These are phyloP conservation scores for Phaetusa simplex DNA, from an alignment of 2,113 vertebrate genomes.

Conservation along the genomic window DNA sequence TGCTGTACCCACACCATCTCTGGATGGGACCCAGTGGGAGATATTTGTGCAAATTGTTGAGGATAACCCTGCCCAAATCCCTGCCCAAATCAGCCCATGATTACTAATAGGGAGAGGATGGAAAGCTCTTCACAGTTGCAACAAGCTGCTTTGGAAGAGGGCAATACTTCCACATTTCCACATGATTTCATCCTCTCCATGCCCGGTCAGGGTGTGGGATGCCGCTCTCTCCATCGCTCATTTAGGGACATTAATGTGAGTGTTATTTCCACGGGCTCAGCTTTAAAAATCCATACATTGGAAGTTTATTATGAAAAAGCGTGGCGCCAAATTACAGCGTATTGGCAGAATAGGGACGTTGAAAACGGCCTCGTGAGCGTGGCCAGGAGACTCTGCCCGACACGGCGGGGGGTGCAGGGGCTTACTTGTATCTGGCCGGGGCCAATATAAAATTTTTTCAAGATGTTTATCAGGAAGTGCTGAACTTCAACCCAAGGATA, in stretches of 20 bases:
- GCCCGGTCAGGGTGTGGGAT: fast-evolving
- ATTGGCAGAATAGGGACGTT: fast-evolving
- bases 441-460: conserved; percentile 94
- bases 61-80: neutral
- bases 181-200: neutral
- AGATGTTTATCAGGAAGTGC: conserved; percentile 93
- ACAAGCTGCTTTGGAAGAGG: no score
- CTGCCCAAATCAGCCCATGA: fast-evolving
- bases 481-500: conserved; percentile 98
- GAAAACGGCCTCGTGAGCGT: fast-evolving
- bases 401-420: neutral
- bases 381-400: neutral
- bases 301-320: neutral
- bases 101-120: neutral
- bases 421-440: conserved; percentile 96
- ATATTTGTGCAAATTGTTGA: neutral
- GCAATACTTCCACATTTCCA: neutral
- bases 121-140: neutral
- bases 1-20: neutral
- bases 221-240: neutral
- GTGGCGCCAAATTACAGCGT: fast-evolving
- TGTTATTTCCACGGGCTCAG: fast-evolving
- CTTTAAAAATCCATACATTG: neutral
- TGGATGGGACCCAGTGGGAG: fast-evolving
- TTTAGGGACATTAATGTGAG: fast-evolving